Conservation (phyloP, 2,113 vertebrate species). For the Burhinus bistriatus region DNA sequence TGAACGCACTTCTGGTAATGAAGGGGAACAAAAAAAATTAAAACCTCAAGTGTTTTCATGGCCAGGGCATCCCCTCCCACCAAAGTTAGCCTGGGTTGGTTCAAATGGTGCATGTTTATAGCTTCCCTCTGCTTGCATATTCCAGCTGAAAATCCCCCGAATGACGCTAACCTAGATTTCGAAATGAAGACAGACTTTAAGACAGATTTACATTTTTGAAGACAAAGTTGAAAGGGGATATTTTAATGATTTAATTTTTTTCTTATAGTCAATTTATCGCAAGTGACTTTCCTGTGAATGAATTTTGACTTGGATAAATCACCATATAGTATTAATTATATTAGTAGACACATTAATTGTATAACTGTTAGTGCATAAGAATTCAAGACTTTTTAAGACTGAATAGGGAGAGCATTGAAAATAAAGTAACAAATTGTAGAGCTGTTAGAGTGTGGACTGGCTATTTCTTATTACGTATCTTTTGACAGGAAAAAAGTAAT, state of each 20-base stretch:
- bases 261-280: neutral
- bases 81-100: neutral
- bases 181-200: neutral
- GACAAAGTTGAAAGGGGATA: neutral
- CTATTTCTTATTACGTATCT: neutral
- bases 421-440: neutral
- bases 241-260: neutral
- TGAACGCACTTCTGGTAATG: neutral
- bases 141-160: neutral
- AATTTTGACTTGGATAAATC: neutral
- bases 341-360: slow-evolving; percentile 22
- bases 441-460: neutral
- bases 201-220: neutral
- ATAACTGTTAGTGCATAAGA: neutral
- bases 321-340: neutral
- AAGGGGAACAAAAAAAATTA: neutral
- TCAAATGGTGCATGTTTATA: neutral
- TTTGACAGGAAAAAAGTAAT: neutral
- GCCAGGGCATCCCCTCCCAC: neutral
- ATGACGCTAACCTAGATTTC: rapidly evolving
- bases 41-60: neutral
- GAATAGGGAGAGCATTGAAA: neutral
- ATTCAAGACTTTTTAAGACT: neutral
- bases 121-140: neutral
- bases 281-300: neutral